These are phyloP conservation scores for Schizaphis graminum DNA, from an alignment of 2,888 invertebrate species.

Conservation along the genomic window DNA sequence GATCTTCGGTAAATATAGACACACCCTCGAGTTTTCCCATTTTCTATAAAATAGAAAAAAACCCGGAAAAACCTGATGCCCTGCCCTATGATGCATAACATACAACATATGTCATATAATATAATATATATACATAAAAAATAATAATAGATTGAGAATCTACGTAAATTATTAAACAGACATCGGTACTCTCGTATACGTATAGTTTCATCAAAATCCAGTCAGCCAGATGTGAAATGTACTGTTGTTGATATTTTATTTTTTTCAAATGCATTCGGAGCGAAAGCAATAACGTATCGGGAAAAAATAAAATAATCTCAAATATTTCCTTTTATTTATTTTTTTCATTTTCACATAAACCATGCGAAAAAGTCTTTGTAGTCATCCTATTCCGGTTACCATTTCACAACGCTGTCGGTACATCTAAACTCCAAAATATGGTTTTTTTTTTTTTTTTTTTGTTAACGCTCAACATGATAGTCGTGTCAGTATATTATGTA, in stretches of 20 bases:
- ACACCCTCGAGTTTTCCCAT: not conserved
- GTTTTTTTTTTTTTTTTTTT: conserved; percentile 33
- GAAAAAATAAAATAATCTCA: conserved; percentile 24
- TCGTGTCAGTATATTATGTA: not conserved
- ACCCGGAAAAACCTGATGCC: not conserved
- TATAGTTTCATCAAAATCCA: conserved; percentile 28
- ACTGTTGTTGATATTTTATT: conserved; percentile 31
- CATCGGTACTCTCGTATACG: not conserved
- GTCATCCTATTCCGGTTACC: not conserved
- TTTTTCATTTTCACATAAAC: conserved; percentile 41
- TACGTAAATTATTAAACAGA: conserved; percentile 30
- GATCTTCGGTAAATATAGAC: too few species aligned
- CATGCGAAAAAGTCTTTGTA: conserved; percentile 49
- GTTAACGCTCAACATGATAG: not conserved
- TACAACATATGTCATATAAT: not conserved
- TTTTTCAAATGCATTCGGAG: conserved; percentile 15
- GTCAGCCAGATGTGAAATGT: conserved; percentile 1
- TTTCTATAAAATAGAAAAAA: not conserved
- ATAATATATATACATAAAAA: not conserved
- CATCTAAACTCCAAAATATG: not conserved
- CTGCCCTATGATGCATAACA: not conserved
- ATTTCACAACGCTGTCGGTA: not conserved
- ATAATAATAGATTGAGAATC: conserved; percentile 31
- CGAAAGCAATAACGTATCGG: conserved; percentile 15
- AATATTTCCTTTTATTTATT: conserved; percentile 10